Evolutionary conservation across 1,140 invertebrate genomes (phyloP).

Genomic region (Dendrolimus punctatus): DNA sequence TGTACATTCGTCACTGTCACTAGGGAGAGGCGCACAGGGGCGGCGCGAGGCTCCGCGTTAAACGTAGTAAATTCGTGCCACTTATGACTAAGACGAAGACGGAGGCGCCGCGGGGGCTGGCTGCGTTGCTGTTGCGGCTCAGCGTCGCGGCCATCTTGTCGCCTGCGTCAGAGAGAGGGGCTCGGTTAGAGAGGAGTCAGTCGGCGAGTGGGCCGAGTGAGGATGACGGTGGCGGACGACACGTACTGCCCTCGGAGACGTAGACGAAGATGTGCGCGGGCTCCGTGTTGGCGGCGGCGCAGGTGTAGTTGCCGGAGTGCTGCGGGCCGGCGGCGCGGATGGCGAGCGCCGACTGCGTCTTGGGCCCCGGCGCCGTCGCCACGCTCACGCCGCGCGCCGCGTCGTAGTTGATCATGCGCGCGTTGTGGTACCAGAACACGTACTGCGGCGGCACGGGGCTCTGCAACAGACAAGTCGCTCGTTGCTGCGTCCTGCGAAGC

Average conservation of each 20-base stretch:
- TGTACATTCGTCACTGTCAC: background rate
- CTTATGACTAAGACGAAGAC: background rate
- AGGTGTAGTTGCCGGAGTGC: constrained; percentile 93
- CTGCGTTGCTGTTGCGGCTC: constrained; percentile 25
- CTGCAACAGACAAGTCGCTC: constrained; percentile 58
- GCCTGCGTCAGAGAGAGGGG: constrained; percentile 22
- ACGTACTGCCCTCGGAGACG: constrained; percentile 86
- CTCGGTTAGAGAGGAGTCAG: no score
- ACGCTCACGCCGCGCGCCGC: constrained; percentile 84
- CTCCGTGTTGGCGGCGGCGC: constrained; percentile 89
- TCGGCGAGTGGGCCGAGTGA: background rate
- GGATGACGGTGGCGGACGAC: background rate
- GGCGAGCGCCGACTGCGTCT: constrained; percentile 85
- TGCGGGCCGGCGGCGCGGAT: constrained; percentile 85
- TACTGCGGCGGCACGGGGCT: constrained; percentile 90
- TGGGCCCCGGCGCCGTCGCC: constrained; percentile 85
- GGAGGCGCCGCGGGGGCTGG: constrained; percentile 8
- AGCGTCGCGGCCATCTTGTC: constrained; percentile 57
- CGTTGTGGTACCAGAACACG: constrained; percentile 93
- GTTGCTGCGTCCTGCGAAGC: no score
- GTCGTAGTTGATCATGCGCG: constrained; percentile 94
- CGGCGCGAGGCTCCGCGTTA: constrained; percentile 1
- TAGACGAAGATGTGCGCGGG: constrained; percentile 91
- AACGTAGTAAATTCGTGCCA: background rate
- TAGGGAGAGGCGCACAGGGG: background rate